Conservation (phyloP, 2,888 invertebrate species). For the Eupithecia dodoneata region DNA sequence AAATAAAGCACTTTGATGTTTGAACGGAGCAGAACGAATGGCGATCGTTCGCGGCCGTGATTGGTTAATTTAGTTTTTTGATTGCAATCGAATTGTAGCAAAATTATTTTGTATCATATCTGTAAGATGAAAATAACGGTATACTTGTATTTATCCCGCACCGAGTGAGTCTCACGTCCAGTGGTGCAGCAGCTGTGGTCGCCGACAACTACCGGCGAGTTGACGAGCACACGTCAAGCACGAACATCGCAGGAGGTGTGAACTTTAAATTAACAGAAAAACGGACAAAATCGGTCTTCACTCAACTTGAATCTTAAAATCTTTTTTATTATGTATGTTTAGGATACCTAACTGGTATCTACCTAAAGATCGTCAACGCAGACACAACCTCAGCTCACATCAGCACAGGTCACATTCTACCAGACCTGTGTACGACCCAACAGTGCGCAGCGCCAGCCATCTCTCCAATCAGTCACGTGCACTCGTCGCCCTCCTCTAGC, state of each 20-base stretch:
- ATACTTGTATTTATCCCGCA: neutral
- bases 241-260: neutral
- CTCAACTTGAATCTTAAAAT: neutral
- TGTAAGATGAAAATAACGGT: neutral
- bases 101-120: neutral
- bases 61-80: neutral
- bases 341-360: neutral
- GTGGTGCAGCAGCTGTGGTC: neutral
- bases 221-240: neutral
- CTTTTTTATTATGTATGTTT: neutral
- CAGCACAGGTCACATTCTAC: neutral
- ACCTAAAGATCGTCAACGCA: neutral
- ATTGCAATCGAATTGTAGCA: neutral
- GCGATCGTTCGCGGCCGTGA: neutral
- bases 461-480: neutral
- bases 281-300: too few species aligned
- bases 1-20: too few species aligned
- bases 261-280: too few species aligned
- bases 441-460: neutral
- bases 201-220: neutral
- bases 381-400: neutral
- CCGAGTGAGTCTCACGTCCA: neutral
- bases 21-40: too few species aligned
- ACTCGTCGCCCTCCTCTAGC: conserved; percentile 27
- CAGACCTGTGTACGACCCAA: neutral